Percentiles rank a stretch among this genome's conserved stretches.
Conservation (phyloP, 2,797 vertebrate species). For the Yasuhikotakia modesta region DNA sequence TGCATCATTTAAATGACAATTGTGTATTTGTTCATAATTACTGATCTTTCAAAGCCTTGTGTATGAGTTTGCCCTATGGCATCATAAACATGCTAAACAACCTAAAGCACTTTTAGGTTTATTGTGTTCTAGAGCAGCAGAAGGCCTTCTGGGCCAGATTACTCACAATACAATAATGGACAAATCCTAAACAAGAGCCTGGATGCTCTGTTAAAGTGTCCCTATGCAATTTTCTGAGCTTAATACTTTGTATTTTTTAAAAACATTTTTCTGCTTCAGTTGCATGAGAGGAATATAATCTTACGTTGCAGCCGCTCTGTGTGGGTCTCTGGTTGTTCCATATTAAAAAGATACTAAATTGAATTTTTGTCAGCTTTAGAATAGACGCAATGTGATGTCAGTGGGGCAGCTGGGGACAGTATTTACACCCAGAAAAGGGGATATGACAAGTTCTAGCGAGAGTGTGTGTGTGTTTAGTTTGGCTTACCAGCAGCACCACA, state of each 20-base stretch:
- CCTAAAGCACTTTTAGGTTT: background rate
- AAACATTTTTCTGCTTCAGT: background rate
- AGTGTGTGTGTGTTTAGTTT: constrained; percentile 51
- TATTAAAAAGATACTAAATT: background rate
- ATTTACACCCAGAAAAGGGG: constrained; percentile 25
- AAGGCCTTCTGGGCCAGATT: background rate
- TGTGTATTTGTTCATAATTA: background rate
- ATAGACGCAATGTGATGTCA: constrained; percentile 11
- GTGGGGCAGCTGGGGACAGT: constrained; percentile 7
- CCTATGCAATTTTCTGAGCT: background rate
- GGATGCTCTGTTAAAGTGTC: constrained; percentile 2
- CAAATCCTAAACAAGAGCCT: constrained; percentile 4
- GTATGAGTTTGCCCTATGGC: background rate
- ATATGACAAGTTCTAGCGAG: constrained; percentile 54
- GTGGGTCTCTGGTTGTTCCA: too few species aligned
- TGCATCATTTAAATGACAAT: constrained; percentile 10
- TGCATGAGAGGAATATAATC: constrained; percentile 3
- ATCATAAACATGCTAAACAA: background rate
- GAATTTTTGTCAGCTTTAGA: constrained; percentile 13
- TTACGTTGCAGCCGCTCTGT: background rate
- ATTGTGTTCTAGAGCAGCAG: background rate
- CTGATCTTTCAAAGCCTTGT: constrained; percentile 4
- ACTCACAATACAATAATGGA: background rate
- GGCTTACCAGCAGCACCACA: constrained; percentile 62
- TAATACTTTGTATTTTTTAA: background rate